Base-by-base conservation (phyloP, 2,888 invertebrate genomes). In the Cerceris ruficornis region DNA sequence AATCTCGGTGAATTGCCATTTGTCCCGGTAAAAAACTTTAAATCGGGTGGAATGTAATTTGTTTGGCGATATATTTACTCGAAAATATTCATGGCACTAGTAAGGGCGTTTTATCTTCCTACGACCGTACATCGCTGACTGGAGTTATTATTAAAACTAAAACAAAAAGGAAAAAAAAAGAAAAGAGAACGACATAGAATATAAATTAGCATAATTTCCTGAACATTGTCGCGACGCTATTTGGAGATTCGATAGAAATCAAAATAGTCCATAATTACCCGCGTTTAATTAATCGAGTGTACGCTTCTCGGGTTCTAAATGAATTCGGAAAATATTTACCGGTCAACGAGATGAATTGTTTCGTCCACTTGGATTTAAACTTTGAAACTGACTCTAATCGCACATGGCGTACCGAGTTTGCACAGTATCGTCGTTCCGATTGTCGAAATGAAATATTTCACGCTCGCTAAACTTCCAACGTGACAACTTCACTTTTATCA, bases 371-470 rank as follows among this genome's bases (percentile, higher is more conserved):
- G 28, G 4, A 28, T 28, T 28, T 28, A 28, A 1, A 28, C 28
- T 28, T 28, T 28, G 28, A 28, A 28, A 28, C 28, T 28, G 28
- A 28, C 28, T 28, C 28, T 28, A 28, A 15, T 39, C 43, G 42
- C 14, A 39, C 15, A 17, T 17, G 52, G 50, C 41, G 11, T 11
- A 6, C 14, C 46, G n/a, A 57, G 64, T 57, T 64, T 49, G 62
- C 57, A 69, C 55, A 41, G 46, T 49, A 46, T 28, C 28, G 4
- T n/a, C n/a, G 49, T 62, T 69, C 62, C 41, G 62, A 69, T 46
- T 57, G 17, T 41, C 57, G 46, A 28, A 28, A 57, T 71, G 59
- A 71, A 71, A 66, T 65, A 71, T 66, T 71, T 58, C 65, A 52
- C 49, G 7, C 1, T 4, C 46, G 43, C 17, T 52, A 65, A 59